Conservation (phyloP, 2,888 invertebrate species). For the Himalopsyche anomala region DNA sequence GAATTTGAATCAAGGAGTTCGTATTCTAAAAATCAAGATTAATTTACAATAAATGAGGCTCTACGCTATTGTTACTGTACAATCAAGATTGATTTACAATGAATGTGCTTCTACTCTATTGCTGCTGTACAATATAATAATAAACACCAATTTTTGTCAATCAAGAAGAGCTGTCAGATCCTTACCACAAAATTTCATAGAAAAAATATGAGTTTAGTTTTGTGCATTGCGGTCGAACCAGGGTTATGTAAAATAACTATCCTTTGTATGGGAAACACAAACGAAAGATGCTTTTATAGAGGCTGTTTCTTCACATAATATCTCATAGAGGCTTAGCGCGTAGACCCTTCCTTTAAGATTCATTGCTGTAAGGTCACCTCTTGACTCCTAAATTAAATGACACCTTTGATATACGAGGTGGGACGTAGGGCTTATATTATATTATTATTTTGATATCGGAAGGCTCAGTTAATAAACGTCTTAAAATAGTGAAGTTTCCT, state of each 20-base stretch:
- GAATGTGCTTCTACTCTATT: no score
- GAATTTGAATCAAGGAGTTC: no score
- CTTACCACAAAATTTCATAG: no score
- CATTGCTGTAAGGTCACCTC: conserved; percentile 47
- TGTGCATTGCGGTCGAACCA: background rate
- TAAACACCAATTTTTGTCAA: no score
- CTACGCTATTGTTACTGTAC: no score
- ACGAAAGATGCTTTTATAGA: conserved; percentile 23
- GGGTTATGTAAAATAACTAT: conserved; percentile 22
- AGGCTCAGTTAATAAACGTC: background rate
- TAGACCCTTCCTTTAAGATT: conserved; percentile 44
- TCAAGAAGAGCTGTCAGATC: no score
- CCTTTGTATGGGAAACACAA: conserved; percentile 10
- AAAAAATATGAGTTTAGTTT: no score
- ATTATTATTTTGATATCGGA: conserved; percentile 17
- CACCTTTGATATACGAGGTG: conserved; percentile 36
- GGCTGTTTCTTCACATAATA: conserved; percentile 43
- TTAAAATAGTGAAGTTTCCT: no score
- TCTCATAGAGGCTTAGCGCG: conserved; percentile 6
- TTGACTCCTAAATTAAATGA: conserved; percentile 41
- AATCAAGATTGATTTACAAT: no score
- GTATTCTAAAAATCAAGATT: no score
- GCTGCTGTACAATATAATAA: no score
- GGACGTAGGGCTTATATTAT: background rate
- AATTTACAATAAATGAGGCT: no score